Conservation (phyloP, 2,797 vertebrate species). For the Trichosurus vulpecula region DNA sequence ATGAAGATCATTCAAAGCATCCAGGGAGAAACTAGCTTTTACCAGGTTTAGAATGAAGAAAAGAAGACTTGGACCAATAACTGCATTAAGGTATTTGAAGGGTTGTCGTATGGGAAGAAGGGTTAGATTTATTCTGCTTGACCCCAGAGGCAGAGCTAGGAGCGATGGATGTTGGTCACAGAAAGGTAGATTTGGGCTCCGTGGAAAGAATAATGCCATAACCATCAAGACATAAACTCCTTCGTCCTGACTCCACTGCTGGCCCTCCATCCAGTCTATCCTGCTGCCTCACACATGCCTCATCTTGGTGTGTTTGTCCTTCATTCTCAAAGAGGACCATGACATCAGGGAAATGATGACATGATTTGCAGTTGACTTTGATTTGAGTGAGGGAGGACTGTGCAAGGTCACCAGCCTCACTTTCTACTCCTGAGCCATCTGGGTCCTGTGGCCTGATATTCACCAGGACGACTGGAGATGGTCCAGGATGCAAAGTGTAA, state of each 20-base stretch:
- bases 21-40: not conserved
- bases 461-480: no score
- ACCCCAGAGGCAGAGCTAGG: not conserved
- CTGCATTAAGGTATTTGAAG: not conserved
- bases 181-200: not conserved
- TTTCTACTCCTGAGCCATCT: no score
- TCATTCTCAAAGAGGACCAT: no score
- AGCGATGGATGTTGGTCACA: not conserved
- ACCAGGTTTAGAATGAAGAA: not conserved
- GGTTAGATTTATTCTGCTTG: not conserved
- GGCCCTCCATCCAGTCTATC: not conserved
- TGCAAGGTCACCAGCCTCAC: no score
- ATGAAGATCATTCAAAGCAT: not conserved
- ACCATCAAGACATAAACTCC: not conserved
- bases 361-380: no score
- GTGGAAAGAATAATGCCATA: not conserved
- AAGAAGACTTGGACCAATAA: not conserved
- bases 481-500: not conserved
- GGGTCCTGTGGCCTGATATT: no score
- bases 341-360: no score
- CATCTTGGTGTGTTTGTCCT: not conserved
- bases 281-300: not conserved
- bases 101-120: not conserved
- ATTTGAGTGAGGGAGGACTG: no score
- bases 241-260: not conserved